phyloP scores from a whole-genome alignment of 2,113 vertebrate species.

The Cercocebus atys region DNA sequence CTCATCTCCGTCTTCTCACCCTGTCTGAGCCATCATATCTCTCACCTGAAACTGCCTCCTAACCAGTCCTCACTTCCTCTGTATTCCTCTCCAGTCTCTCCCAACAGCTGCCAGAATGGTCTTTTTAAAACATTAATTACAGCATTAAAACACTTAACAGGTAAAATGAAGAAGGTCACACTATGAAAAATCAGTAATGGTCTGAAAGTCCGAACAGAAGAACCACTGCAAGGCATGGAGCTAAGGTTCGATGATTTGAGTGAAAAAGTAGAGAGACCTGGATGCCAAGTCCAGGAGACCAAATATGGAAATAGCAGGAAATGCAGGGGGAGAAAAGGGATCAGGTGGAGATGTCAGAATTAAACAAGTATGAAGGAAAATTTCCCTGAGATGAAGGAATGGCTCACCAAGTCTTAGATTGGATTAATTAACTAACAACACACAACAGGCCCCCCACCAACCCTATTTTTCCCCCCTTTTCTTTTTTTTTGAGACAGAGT shows the following conservation, averaged over 20 bases:
- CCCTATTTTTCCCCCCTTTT: neutral
- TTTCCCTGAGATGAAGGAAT: constrained; percentile 1
- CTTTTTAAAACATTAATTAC: constrained; percentile 30
- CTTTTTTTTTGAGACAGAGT: no score
- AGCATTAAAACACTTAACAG: neutral
- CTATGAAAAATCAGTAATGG: neutral
- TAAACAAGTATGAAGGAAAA: neutral
- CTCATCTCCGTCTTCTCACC: neutral
- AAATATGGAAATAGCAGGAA: neutral
- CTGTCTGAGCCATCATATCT: neutral
- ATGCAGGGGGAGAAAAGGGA: neutral
- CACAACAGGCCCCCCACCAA: neutral
- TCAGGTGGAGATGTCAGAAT: neutral
- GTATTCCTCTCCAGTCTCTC: neutral
- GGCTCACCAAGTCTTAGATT: neutral
- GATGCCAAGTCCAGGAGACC: neutral
- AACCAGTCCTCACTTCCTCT: neutral
- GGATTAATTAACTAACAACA: neutral
- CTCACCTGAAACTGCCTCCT: neutral
- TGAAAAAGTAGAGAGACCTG: constrained; percentile 6
- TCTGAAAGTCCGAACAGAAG: constrained; percentile 12
- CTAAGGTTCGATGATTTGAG: neutral
- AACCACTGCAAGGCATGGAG: neutral
- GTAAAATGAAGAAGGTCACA: neutral
- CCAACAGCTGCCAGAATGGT: neutral